Base-by-base conservation (phyloP, 2,797 vertebrate species). In the Hyperoplus lanceolatus region DNA sequence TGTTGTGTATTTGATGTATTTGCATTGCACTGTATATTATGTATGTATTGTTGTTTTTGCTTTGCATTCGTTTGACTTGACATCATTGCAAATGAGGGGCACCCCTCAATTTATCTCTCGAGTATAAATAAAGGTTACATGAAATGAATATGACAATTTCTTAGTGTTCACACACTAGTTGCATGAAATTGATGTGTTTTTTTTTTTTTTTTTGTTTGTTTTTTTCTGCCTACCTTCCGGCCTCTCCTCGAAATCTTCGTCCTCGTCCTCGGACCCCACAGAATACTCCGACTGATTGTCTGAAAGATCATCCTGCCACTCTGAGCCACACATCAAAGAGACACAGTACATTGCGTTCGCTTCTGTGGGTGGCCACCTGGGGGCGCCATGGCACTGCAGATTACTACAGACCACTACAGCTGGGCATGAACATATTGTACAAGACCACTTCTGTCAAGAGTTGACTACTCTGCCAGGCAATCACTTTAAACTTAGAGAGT, bases 221-320 rank as follows among this genome's bases (percentile, higher is more conserved):
- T 51, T 48, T 36, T 5, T 18, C 0, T 16, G 59, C 87, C 15
- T 77, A 95, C 98, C 98, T 96, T 99, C 98, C 0, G 97, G 97
- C 69, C 97, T 96, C 89, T 99, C 98, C 87, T 99, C 98, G 73
- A 99, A 99, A 89, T 99, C 98, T 95, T 99, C 98, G 46, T 99
- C 98, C 93, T 99, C 98, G 4, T 99, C 98, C 94, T 99, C 98
- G 0, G 98, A 99, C 88, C 98, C 98, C 29, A 99, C 96, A 46
- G 98, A 99, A 86, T 99, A 99, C 88, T 99, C 98, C 0, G 98
- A 99, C 90, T 99, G 98, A 95, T 99, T 99, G 93, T 99, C 98
- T 42, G 98, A 99, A 85, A 99, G 97, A 93, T 99, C 97, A 0
- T 98, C 98, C 89, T 97, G 98, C 98, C 98, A 99, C 87, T 99